Percentiles rank a stretch among this genome's conserved stretches.
phyloP scores from a whole-genome alignment of 2,888 invertebrate genomes.

The Halocaridina rubra region DNA sequence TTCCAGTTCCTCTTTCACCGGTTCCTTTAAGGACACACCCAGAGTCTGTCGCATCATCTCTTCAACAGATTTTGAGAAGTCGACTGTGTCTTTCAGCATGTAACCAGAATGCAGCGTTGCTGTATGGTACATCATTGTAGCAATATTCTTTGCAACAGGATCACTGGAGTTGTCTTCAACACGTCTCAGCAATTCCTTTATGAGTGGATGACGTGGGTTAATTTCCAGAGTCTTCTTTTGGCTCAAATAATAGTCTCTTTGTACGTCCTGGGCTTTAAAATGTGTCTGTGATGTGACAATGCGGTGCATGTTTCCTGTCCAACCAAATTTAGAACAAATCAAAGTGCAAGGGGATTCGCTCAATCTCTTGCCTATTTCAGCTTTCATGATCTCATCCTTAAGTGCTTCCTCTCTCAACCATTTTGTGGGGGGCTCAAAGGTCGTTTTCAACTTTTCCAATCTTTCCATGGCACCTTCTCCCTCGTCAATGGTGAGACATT shows the following conservation, averaged over 20 bases:
- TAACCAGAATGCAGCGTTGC: conserved; percentile 94
- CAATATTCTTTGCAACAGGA: conserved; percentile 83
- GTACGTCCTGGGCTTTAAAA: conserved; percentile 73
- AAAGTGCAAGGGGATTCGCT: conserved; percentile 74
- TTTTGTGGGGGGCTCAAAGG: conserved; percentile 88
- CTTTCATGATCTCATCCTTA: conserved; percentile 77
- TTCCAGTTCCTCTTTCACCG: conserved; percentile 67
- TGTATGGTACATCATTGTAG: conserved; percentile 89
- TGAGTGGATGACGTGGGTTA: conserved; percentile 96
- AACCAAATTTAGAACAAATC: conserved; percentile 74
- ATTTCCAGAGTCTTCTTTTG: conserved; percentile 98
- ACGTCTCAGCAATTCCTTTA: conserved; percentile 88
- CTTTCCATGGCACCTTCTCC: conserved; percentile 78
- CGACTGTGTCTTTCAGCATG: conserved; percentile 85
- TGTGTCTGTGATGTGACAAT: conserved; percentile 74
- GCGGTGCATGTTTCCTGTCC: conserved; percentile 77
- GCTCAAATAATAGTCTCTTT: conserved; percentile 80
- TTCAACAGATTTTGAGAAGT: conserved; percentile 92
- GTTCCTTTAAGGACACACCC: conserved; percentile 82
- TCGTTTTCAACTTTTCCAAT: conserved; percentile 79
- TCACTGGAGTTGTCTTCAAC: conserved; percentile 84
- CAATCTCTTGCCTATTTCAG: conserved; percentile 73
- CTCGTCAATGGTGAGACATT: conserved; percentile 87
- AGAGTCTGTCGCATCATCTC: conserved; percentile 84
- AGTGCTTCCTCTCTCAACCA: conserved; percentile 89